phyloP scores from a whole-genome alignment of 30 jellyfish, hydroid and myxozoan species.

The Catostylus mosaicus region DNA sequence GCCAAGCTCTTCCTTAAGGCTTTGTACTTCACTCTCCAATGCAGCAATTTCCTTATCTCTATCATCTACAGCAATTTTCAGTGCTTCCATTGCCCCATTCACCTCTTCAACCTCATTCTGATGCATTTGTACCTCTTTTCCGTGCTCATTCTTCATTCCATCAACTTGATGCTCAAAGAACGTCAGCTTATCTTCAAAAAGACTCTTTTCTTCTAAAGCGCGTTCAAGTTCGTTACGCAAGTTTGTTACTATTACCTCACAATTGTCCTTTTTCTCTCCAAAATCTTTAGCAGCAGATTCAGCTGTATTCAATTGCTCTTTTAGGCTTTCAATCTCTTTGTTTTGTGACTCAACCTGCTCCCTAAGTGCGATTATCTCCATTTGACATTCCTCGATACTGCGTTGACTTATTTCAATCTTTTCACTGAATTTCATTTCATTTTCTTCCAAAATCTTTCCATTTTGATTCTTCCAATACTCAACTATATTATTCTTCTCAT shows the following conservation, averaged over 20 bases:
- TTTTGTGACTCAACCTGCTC: constrained; percentile 7
- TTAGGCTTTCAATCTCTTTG: constrained; percentile 10
- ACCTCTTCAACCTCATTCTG: constrained; percentile 37
- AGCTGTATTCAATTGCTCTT: constrained; percentile 4
- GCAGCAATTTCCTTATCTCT: background rate
- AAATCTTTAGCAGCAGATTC: constrained; percentile 12
- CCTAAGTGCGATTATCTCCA: constrained; percentile 26
- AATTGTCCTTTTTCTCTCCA: constrained; percentile 14
- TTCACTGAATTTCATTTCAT: constrained; percentile 14
- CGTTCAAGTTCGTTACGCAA: constrained; percentile 23
- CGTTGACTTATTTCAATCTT: constrained; percentile 18
- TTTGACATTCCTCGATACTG: constrained; percentile 25
- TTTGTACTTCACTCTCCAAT: constrained; percentile 6
- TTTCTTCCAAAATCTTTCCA: constrained; percentile 26
- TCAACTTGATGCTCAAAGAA: constrained; percentile 66
- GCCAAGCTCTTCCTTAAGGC: background rate
- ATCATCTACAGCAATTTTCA: constrained; percentile 5
- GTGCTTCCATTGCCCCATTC: background rate
- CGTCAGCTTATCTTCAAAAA: constrained; percentile 48
- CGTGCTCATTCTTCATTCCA: constrained; percentile 24
- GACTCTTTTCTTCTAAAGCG: constrained; percentile 25
- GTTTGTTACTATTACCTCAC: background rate
- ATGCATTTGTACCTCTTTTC: constrained; percentile 6
- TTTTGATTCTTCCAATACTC: constrained; percentile 47
- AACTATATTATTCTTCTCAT: constrained; percentile 45